These are phyloP conservation scores for Myiotriccus ornatus DNA, from an alignment of 2,797 vertebrate genomes.

Conservation along the genomic window DNA sequence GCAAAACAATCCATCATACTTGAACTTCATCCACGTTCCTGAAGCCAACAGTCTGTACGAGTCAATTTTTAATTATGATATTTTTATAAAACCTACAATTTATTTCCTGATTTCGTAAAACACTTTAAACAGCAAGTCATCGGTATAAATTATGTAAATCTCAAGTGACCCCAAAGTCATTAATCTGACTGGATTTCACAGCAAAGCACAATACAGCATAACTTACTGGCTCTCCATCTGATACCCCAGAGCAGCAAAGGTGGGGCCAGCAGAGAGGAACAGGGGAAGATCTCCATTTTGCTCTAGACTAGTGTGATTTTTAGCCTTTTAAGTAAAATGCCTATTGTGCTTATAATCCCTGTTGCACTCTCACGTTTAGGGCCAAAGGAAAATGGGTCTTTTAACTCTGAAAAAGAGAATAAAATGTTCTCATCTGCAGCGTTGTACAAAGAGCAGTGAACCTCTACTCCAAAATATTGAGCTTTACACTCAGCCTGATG, in stretches of 20 bases:
- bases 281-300: not conserved
- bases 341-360: not conserved
- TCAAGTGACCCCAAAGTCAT: not conserved
- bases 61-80: conserved; percentile 61
- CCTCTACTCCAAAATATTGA: not conserved
- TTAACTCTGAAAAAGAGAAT: not conserved
- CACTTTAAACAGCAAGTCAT: conserved; percentile 22
- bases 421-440: not conserved
- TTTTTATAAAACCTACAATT: conserved; percentile 26
- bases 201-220: not conserved
- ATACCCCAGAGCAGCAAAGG: not conserved
- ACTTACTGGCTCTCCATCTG: not conserved
- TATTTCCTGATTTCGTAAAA: conserved; percentile 43
- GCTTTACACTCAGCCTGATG: not conserved
- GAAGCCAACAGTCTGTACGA: conserved; percentile 16
- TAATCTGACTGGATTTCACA: conserved; percentile 38
- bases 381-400: not conserved
- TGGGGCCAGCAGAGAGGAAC: not conserved
- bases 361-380: not conserved
- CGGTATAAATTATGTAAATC: conserved; percentile 22
- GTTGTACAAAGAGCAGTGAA: not conserved
- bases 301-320: not conserved
- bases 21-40: not conserved
- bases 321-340: not conserved
- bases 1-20: conserved; percentile 42